Percentiles rank a stretch among this genome's conserved stretches.
These are phyloP conservation scores for Xestia ashworthii DNA, from an alignment of 2,888 invertebrate genomes.

Conservation along the genomic window DNA sequence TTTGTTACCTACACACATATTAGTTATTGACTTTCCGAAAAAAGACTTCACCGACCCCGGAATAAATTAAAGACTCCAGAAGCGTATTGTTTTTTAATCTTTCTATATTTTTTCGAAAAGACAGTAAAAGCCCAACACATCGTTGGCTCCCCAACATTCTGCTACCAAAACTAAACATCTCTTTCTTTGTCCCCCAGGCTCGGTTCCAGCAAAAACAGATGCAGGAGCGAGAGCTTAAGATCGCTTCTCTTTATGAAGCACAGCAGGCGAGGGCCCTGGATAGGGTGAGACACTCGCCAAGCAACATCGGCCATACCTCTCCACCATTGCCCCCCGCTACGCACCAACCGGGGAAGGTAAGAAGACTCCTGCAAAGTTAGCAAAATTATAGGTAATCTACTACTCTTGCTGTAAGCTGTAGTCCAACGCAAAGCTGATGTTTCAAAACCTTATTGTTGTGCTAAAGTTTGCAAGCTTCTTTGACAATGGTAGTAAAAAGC, in stretches of 20 bases:
- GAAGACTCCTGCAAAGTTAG: background rate
- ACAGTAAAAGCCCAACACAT: too few relatives aligned
- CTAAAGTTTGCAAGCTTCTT: background rate
- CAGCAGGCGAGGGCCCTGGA: conserved; percentile 93
- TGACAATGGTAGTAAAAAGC: background rate
- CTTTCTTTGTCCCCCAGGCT: conserved; percentile 90
- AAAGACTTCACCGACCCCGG: background rate
- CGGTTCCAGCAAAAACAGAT: conserved; percentile 95
- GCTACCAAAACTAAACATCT: background rate
- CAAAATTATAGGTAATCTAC: background rate
- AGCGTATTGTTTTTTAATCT: background rate
- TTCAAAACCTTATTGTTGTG: background rate
- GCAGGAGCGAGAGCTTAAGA: conserved; percentile 95
- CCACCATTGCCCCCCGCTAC: conserved; percentile 67
- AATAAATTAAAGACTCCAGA: background rate
- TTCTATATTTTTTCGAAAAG: background rate
- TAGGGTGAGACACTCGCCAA: conserved; percentile 80
- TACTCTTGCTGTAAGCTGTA: background rate
- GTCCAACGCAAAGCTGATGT: background rate
- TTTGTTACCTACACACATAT: background rate
- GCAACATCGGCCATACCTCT: conserved; percentile 61
- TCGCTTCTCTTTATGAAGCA: conserved; percentile 92
- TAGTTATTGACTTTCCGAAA: background rate
- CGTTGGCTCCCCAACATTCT: too few relatives aligned
- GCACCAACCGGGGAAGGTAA: conserved; percentile 84